These are phyloP conservation scores for Melanostoma scalare DNA, from an alignment of 2,888 invertebrate species.

Conservation along the genomic window DNA sequence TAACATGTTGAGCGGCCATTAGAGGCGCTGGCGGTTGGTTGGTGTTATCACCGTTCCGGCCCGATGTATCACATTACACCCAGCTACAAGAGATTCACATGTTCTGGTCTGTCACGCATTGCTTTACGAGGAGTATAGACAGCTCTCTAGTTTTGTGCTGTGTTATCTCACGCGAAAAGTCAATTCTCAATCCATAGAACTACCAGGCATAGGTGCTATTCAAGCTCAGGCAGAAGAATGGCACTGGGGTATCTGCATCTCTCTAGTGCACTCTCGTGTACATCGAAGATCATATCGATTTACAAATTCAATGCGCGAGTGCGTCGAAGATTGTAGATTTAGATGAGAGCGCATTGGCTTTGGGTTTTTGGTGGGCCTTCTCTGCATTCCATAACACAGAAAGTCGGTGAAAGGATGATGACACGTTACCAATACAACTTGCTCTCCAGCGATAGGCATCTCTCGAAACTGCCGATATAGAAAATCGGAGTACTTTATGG, in stretches of 20 bases:
- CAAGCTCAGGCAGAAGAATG: conserved; percentile 28
- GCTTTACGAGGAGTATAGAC: conserved; percentile 50
- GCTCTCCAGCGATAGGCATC: conserved; percentile 50
- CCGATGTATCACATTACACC: conserved; percentile 70
- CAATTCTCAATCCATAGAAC: conserved; percentile 59
- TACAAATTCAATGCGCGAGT: conserved; percentile 70
- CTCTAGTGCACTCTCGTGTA: conserved; percentile 71
- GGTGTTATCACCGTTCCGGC: conserved; percentile 60
- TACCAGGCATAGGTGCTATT: conserved; percentile 13
- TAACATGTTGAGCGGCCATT: conserved; percentile 54
- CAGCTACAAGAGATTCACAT: conserved; percentile 68
- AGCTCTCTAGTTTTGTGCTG: conserved; percentile 47
- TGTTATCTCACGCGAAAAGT: conserved; percentile 73
- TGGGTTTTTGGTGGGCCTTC: not conserved
- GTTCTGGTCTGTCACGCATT: conserved; percentile 73
- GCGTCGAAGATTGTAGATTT: conserved; percentile 62
- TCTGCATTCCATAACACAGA: conserved; percentile 41
- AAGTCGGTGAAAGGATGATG: conserved; percentile 72
- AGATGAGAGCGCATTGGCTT: conserved; percentile 40
- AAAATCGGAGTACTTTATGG: conserved; percentile 49
- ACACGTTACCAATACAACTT: conserved; percentile 68
- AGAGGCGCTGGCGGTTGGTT: conserved; percentile 41
- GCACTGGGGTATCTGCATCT: conserved; percentile 48
- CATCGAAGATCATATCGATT: conserved; percentile 68
- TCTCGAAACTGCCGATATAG: conserved; percentile 37